Conservation (phyloP, 1,140 invertebrate genomes). For the Phocides pigmalion region DNA sequence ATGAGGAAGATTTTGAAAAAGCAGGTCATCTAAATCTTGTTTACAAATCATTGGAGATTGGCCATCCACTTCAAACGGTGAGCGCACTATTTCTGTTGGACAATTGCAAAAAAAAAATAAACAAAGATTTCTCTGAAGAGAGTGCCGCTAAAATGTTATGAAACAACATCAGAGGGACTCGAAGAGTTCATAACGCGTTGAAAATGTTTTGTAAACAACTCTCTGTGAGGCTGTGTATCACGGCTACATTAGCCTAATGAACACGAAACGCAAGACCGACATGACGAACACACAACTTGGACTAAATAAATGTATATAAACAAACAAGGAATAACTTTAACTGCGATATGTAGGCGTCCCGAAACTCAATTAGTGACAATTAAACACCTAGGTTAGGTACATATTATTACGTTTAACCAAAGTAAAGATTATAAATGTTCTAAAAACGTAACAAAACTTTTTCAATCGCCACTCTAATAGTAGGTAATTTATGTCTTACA, state of each 20-base stretch:
- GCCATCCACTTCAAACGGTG: constrained; percentile 14
- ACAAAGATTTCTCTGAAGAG: constrained; percentile 39
- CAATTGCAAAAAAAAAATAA: constrained; percentile 28
- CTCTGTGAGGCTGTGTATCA: constrained; percentile 19
- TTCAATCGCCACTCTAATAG: too few relatives aligned
- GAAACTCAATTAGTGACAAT: too few relatives aligned
- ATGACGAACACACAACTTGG: background rate
- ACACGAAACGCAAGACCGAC: constrained; percentile 11
- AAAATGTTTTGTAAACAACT: constrained; percentile 50
- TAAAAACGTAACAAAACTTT: too few relatives aligned
- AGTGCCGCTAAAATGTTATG: constrained; percentile 48
- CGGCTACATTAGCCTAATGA: constrained; percentile 42
- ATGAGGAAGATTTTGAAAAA: constrained; percentile 29
- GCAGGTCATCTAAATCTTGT: constrained; percentile 30
- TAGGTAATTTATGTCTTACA: too few relatives aligned
- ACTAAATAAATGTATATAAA: background rate
- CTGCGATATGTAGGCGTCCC: too few relatives aligned
- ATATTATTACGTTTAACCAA: too few relatives aligned
- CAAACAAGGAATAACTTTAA: too few relatives aligned
- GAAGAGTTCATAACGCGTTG: constrained; percentile 53
- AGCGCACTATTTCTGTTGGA: constrained; percentile 25
- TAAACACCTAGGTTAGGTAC: too few relatives aligned
- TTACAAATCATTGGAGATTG: constrained; percentile 28
- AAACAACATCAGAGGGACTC: constrained; percentile 47
- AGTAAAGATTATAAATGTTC: too few relatives aligned